These are phyloP conservation scores for Erethizon dorsatum DNA, from an alignment of 2,797 vertebrate species.

Conservation along the genomic window DNA sequence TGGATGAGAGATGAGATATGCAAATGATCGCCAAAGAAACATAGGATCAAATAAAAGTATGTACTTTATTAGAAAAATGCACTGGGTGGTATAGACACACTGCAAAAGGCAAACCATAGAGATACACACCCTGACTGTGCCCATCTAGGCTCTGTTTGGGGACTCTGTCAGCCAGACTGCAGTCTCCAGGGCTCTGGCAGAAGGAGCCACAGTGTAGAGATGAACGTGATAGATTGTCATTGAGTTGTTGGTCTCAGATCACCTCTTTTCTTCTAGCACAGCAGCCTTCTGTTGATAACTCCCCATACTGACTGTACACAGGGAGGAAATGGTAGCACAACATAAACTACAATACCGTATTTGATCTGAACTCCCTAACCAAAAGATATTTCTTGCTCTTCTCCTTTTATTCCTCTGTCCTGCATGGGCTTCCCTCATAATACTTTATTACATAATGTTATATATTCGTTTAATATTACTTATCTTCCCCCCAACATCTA, in stretches of 20 bases:
- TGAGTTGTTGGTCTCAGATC: background rate
- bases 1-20: background rate
- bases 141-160: background rate
- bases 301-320: rapidly evolving
- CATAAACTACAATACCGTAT: background rate
- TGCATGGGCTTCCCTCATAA: background rate
- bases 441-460: background rate
- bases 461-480: background rate
- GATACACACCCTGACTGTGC: background rate
- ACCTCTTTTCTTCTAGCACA: background rate
- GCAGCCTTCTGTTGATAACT: background rate
- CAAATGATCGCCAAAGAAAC: background rate
- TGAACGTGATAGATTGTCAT: background rate
- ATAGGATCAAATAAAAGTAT: background rate
- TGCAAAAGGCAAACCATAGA: background rate
- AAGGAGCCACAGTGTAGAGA: background rate
- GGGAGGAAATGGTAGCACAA: background rate
- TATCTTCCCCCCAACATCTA: background rate
- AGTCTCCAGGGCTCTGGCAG: background rate
- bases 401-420: background rate
- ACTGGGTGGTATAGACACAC: rapidly evolving
- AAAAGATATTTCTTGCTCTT: background rate
- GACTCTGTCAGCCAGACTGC: background rate
- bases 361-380: background rate
- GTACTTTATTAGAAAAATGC: background rate